Percentiles rank a stretch among this genome's conserved stretches.
Conservation (phyloP, 1,140 invertebrate genomes). For the Mesaphorura yosii region DNA sequence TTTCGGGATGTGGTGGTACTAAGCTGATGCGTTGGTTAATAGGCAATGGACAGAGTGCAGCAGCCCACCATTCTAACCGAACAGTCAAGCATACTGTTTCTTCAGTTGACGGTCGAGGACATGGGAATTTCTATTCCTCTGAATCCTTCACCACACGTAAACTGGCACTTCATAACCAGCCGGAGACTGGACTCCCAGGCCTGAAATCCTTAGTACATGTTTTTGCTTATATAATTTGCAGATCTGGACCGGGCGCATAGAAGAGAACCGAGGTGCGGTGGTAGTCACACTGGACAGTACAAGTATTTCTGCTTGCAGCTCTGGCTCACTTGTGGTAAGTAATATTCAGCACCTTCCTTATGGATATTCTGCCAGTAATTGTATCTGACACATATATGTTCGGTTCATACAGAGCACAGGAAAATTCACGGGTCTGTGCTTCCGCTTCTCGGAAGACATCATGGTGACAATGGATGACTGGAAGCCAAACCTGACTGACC, state of each 20-base stretch:
- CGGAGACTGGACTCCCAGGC: too few species aligned
- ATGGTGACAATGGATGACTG: constrained; percentile 96
- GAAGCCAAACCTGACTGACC: constrained; percentile 79
- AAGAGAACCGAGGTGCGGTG: constrained; percentile 76
- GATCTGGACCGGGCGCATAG: constrained; percentile 34
- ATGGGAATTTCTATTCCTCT: constrained; percentile 92
- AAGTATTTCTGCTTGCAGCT: constrained; percentile 78
- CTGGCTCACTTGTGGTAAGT: constrained; percentile 61
- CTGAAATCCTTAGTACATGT: too few species aligned
- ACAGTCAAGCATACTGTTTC: constrained; percentile 74
- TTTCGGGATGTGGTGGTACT: not conserved
- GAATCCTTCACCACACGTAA: constrained; percentile 57
- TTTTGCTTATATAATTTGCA: not conserved
- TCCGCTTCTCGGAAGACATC: constrained; percentile 89
- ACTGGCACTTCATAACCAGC: constrained; percentile 31
- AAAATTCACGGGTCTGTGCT: constrained; percentile 66
- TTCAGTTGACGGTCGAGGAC: constrained; percentile 89
- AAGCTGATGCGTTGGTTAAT: not conserved
- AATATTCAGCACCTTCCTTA: too few species aligned
- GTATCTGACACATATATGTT: too few species aligned
- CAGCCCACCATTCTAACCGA: constrained; percentile 21
- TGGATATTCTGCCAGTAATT: too few species aligned
- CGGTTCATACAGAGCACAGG: too few species aligned
- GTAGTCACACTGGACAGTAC: constrained; percentile 90
- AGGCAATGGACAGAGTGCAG: too few species aligned